A percentile compares a stretch with the other conserved stretches of the same genome.
These are phyloP conservation scores for Falco novaeseelandiae DNA, from an alignment of 2,797 vertebrate species.

Conservation along the genomic window DNA sequence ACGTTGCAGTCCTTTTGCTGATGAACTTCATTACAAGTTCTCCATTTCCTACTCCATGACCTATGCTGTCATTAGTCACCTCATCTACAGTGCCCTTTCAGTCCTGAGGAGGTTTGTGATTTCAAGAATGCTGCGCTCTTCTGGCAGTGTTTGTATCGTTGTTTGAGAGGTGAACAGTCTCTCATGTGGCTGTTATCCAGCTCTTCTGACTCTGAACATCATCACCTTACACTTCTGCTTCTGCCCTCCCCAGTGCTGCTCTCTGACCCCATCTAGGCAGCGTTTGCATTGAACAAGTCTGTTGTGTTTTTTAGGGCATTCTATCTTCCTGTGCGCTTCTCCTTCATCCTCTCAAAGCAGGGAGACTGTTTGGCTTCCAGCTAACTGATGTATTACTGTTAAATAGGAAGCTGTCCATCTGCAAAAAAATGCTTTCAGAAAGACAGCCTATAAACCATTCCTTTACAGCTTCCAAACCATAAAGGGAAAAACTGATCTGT, in stretches of 20 bases:
- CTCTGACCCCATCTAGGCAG: not conserved
- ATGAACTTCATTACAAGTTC: not conserved
- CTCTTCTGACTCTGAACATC: rapidly evolving
- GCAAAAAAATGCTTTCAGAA: not conserved
- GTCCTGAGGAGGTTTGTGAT: not conserved
- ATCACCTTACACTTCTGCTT: not conserved
- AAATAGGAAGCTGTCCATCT: not conserved
- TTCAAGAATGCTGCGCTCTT: not conserved
- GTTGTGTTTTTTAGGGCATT: not conserved
- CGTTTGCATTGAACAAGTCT: not conserved
- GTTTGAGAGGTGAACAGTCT: not conserved
- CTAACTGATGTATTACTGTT: not conserved
- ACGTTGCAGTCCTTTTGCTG: not conserved
- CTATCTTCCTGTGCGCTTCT: not conserved
- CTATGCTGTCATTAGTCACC: not conserved
- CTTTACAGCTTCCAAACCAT: constrained; percentile 23
- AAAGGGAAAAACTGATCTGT: constrained; percentile 15
- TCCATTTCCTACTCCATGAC: not conserved
- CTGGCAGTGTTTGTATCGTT: not conserved
- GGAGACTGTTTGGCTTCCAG: not conserved
- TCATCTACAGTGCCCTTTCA: not conserved
- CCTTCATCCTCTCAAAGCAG: not conserved
- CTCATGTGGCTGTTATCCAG: not conserved
- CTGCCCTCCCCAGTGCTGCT: not conserved
- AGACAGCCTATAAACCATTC: not conserved